Evolutionary conservation across 2,113 vertebrate genomes (phyloP).

Genomic region (Albula glossodonta): DNA sequence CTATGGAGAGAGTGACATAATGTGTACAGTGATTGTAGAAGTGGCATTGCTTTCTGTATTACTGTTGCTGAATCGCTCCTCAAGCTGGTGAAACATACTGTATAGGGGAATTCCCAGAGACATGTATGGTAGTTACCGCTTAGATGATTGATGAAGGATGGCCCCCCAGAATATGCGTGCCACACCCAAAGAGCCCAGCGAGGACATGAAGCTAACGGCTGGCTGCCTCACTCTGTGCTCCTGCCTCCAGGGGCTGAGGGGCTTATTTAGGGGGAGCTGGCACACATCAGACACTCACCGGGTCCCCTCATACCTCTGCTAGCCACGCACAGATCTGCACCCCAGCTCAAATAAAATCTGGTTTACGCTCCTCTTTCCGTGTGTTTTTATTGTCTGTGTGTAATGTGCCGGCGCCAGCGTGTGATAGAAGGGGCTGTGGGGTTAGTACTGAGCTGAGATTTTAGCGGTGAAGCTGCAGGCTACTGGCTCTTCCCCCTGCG

Average conservation of each 20-base stretch:
- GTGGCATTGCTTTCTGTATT: too few relatives aligned
- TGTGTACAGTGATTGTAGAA: background rate
- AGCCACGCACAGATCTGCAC: background rate
- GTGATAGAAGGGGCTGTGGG: background rate
- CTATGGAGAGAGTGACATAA: background rate
- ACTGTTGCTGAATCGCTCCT: too few relatives aligned
- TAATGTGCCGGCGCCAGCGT: constrained; percentile 1
- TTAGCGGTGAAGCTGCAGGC: background rate
- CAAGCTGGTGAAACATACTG: too few relatives aligned
- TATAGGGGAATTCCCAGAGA: too few relatives aligned
- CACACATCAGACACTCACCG: background rate
- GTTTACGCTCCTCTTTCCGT: background rate
- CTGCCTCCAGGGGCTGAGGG: background rate
- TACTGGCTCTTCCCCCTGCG: background rate
- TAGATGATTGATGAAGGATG: too few relatives aligned
- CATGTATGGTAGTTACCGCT: too few relatives aligned
- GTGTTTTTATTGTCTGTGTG: constrained; percentile 5
- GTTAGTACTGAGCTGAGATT: constrained; percentile 13
- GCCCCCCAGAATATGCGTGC: too few relatives aligned
- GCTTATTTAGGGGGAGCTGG: background rate
- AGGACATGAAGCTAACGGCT: too few relatives aligned
- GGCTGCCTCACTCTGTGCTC: constrained; percentile 26
- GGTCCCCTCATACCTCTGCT: background rate
- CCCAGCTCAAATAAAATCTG: constrained; percentile 11
- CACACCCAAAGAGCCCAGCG: too few relatives aligned